phyloP scores from a whole-genome alignment of 2,888 invertebrate species.

The Tipula unca region DNA sequence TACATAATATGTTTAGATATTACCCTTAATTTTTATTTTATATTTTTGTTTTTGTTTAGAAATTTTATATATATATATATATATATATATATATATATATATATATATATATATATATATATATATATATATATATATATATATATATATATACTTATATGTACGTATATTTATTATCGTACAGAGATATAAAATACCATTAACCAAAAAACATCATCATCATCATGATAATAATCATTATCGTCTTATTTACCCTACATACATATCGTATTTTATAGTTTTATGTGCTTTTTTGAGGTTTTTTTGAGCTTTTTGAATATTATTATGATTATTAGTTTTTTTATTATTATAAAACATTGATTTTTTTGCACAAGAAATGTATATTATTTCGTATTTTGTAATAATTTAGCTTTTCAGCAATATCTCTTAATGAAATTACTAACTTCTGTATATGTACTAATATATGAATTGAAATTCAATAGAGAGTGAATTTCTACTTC shows the following conservation, averaged over 20 bases:
- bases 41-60: background rate
- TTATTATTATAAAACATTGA: background rate
- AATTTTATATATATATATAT: background rate
- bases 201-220: background rate
- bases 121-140: too few species aligned
- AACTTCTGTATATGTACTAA: too few species aligned
- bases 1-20: background rate
- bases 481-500: too few species aligned
- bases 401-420: too few species aligned
- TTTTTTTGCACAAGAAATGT: too few species aligned
- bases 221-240: conserved; percentile 1
- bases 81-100: background rate
- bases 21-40: background rate
- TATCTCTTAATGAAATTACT: too few species aligned
- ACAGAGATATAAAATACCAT: background rate
- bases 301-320: background rate
- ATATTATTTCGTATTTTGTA: too few species aligned
- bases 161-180: background rate
- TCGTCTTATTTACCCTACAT: background rate
- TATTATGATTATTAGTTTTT: background rate
- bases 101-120: background rate
- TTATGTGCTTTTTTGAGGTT: conserved; percentile 3
- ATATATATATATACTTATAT: background rate
- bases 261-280: background rate
- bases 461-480: too few species aligned